Evolutionary conservation across 2,888 invertebrate species (phyloP).

Genomic region (Acanthosoma haemorrhoidale): DNA sequence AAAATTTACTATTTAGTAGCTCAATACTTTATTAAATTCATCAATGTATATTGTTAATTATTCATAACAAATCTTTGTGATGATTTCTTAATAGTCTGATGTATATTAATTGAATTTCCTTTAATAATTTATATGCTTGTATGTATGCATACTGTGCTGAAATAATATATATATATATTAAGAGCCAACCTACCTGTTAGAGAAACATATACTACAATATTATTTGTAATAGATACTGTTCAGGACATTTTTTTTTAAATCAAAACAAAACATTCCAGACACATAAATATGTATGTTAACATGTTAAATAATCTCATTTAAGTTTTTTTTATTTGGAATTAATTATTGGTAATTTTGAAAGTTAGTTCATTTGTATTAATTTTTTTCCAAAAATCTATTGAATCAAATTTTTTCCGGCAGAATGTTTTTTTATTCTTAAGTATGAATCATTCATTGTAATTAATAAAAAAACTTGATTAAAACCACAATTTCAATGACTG

Average conservation of each 20-base stretch:
- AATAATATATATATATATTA: neutral
- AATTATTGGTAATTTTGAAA: neutral
- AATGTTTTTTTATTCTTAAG: neutral
- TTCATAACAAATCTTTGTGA: neutral
- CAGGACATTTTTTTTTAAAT: neutral
- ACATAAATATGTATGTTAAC: neutral
- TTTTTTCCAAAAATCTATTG: neutral
- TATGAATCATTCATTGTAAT: too few relatives aligned
- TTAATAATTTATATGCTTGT: neutral
- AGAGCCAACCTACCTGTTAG: neutral
- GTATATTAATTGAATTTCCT: neutral
- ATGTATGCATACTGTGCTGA: neutral
- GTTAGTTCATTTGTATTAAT: neutral
- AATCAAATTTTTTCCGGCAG: neutral
- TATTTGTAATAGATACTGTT: neutral
- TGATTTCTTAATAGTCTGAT: neutral
- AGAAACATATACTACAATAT: neutral
- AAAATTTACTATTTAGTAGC: neutral
- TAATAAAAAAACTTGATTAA: too few relatives aligned
- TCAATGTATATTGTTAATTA: neutral
- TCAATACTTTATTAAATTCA: neutral
- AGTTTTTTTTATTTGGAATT: too few relatives aligned
- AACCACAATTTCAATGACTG: neutral
- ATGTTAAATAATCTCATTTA: neutral
- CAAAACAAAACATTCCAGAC: slow-evolving; percentile 4